These are phyloP conservation scores for Muscicapa adusta DNA, from an alignment of 2,113 vertebrate species.

Conservation along the genomic window DNA sequence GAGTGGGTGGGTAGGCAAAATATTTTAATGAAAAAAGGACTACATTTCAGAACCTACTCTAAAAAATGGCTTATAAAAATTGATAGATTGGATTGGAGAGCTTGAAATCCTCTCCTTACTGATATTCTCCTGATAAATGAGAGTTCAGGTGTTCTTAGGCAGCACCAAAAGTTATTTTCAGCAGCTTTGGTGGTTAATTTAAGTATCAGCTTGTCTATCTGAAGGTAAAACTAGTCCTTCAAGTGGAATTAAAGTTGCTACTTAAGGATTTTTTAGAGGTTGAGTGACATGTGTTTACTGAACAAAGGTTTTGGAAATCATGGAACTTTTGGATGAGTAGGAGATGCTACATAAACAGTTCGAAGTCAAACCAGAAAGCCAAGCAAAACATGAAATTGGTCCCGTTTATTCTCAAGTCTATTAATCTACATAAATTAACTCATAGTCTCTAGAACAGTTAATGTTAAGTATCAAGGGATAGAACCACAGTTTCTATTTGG, in stretches of 20 bases:
- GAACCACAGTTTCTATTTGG: not conserved
- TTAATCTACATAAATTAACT: not conserved
- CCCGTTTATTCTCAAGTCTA: not conserved
- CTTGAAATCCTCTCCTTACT: not conserved
- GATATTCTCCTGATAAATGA: not conserved
- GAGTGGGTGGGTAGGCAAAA: rapidly evolving
- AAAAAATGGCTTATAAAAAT: not conserved
- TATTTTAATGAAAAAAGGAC: not conserved
- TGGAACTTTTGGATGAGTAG: not conserved
- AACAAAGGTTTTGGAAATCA: not conserved
- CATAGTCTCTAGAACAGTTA: not conserved
- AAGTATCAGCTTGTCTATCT: not conserved
- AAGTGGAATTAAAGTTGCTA: not conserved
- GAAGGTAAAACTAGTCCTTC: not conserved
- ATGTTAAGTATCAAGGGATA: not conserved
- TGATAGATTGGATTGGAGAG: not conserved
- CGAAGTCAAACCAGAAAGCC: not conserved
- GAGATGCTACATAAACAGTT: not conserved
- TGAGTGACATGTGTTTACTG: not conserved
- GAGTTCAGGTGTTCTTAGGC: not conserved
- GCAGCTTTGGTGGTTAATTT: not conserved
- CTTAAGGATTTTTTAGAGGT: not conserved
- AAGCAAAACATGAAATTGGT: not conserved
- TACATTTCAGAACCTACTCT: not conserved
- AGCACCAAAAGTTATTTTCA: not conserved